phyloP scores from a whole-genome alignment of 2,113 vertebrate species.

The Trematomus loennbergii region DNA sequence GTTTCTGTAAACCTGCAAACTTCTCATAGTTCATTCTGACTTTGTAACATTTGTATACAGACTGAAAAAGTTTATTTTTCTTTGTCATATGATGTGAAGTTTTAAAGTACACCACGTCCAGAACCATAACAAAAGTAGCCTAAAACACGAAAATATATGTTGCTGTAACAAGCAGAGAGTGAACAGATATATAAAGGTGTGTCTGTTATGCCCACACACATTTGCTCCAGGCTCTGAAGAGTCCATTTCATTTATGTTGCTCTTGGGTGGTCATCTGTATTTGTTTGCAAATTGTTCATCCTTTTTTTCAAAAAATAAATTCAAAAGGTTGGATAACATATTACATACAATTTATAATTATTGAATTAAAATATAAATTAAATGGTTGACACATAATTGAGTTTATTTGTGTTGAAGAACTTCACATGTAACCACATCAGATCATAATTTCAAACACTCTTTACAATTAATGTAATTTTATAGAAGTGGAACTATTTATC shows the following conservation, averaged over 20 bases:
- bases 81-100: no score
- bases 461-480: neutral
- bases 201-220: neutral
- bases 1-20: no score
- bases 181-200: neutral
- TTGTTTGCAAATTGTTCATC: neutral
- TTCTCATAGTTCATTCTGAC: no score
- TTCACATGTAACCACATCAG: neutral
- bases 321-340: neutral
- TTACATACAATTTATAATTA: neutral
- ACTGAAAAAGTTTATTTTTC: no score
- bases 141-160: neutral
- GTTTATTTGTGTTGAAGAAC: neutral
- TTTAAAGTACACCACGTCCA: neutral
- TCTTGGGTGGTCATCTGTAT: neutral
- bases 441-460: no score
- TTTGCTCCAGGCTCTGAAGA: neutral
- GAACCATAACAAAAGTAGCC: neutral
- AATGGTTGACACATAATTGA: neutral
- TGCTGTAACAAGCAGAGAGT: neutral
- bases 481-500: neutral
- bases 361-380: slow-evolving; percentile 13
- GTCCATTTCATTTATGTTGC: neutral
- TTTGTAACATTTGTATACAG: no score
- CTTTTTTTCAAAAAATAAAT: neutral